A percentile compares a stretch with the other conserved stretches of the same genome.
Conservation (phyloP, 2,888 invertebrate genomes). For the Dexiosoma caninum region DNA sequence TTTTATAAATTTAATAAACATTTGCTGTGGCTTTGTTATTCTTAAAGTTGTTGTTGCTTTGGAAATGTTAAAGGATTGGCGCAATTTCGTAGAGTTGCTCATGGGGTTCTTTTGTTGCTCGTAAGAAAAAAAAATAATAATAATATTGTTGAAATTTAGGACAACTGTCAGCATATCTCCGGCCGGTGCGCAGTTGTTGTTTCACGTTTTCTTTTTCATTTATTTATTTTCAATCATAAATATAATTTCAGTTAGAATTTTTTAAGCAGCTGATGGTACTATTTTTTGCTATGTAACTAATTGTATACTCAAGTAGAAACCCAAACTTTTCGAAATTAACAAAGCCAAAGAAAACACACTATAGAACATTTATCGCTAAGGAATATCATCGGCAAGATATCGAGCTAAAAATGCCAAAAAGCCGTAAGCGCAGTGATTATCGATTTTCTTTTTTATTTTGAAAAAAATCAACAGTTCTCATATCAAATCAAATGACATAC, state of each 20-base stretch:
- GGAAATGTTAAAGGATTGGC: conserved; percentile 52
- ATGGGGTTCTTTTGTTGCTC: conserved; percentile 55
- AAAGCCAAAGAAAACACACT: background rate
- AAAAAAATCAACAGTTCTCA: too few species aligned
- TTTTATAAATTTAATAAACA: conserved; percentile 33
- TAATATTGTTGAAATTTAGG: conserved; percentile 66
- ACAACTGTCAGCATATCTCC: conserved; percentile 73
- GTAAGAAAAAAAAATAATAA: background rate
- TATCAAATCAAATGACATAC: too few species aligned
- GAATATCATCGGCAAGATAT: too few species aligned
- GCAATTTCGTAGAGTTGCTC: conserved; percentile 46
- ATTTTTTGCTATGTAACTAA: background rate
- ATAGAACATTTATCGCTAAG: background rate
- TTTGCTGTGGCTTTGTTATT: conserved; percentile 37
- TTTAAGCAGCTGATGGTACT: conserved; percentile 71
- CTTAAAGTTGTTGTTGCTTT: background rate
- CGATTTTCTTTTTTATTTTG: too few species aligned
- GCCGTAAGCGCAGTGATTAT: too few species aligned
- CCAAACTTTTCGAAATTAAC: background rate
- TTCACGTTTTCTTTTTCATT: conserved; percentile 7
- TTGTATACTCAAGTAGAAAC: background rate
- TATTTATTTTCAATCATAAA: conserved; percentile 26
- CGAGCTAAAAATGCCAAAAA: too few species aligned
- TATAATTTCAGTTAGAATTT: conserved; percentile 38
- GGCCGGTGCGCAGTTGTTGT: conserved; percentile 66